A percentile compares a stretch with the other conserved stretches of the same genome.
Conservation (phyloP, 2,888 invertebrate species). For the Diaperis boleti region DNA sequence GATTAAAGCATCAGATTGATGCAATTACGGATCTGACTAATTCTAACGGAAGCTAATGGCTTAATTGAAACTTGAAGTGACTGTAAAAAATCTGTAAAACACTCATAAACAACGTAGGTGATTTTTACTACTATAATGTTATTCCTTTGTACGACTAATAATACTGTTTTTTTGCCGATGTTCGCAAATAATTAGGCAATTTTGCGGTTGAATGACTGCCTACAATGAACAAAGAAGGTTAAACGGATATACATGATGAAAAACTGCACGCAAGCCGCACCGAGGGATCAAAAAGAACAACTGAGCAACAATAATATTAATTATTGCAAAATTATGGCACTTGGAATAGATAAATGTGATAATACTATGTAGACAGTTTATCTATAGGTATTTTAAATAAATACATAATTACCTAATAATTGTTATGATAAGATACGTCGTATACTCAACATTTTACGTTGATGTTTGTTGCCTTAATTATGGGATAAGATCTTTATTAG, state of each 20-base stretch:
- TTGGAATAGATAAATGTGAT: constrained; percentile 15
- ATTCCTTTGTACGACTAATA: background rate
- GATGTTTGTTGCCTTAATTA: constrained; percentile 18
- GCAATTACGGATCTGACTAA: constrained; percentile 28
- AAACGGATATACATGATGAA: constrained; percentile 40
- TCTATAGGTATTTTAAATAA: constrained; percentile 14
- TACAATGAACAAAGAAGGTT: constrained; percentile 42
- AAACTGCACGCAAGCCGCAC: constrained; percentile 35
- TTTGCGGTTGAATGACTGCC: constrained; percentile 40
- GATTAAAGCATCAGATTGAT: constrained; percentile 18
- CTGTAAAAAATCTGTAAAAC: constrained; percentile 6
- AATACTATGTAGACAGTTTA: constrained; percentile 8
- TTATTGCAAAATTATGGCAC: constrained; percentile 4
- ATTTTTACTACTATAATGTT: constrained; percentile 3
- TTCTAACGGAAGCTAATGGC: constrained; percentile 15
- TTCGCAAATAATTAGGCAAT: constrained; percentile 40
- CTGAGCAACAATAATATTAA: constrained; percentile 18
- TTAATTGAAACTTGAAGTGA: constrained; percentile 10
- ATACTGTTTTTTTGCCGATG: constrained; percentile 4
- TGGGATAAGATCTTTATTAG: constrained; percentile 32
- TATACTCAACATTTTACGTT: constrained; percentile 12
- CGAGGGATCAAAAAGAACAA: constrained; percentile 18
- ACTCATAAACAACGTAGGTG: constrained; percentile 5
- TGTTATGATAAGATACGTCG: constrained; percentile 10
- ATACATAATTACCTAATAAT: background rate